Evolutionary conservation across 2,113 vertebrate genomes (phyloP).

Genomic region (Todiramphus saurophagus): DNA sequence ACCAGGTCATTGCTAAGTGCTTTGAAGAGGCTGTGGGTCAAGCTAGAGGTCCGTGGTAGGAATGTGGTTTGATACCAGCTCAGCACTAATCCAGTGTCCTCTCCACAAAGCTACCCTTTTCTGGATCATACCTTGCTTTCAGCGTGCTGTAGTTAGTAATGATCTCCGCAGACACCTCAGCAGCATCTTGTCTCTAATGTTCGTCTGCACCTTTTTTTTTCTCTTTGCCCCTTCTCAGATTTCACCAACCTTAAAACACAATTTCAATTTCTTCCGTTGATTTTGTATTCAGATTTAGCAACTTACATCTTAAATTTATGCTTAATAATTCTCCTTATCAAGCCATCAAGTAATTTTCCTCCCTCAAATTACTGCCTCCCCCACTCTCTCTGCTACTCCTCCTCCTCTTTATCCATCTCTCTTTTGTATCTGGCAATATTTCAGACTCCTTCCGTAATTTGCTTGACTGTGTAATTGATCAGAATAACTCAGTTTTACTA

Average conservation of each 20-base stretch:
- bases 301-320: slow-evolving; percentile 36
- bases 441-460: slow-evolving; percentile 55
- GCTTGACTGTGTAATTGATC: slow-evolving; percentile 71
- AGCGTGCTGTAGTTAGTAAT: background rate
- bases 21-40: background rate
- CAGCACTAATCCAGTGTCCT: background rate
- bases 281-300: slow-evolving; percentile 64
- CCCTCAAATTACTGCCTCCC: slow-evolving; percentile 42
- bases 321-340: slow-evolving; percentile 62
- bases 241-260: slow-evolving; percentile 9
- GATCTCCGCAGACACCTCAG: background rate
- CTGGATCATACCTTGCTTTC: slow-evolving; percentile 14
- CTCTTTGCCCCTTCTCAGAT: background rate
- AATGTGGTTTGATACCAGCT: background rate
- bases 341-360: slow-evolving; percentile 67
- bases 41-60: background rate
- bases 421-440: slow-evolving; percentile 64
- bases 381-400: slow-evolving; percentile 34
- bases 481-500: slow-evolving; percentile 71
- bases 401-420: slow-evolving; percentile 51
- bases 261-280: slow-evolving; percentile 8
- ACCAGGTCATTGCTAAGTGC: background rate
- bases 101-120: background rate
- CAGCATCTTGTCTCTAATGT: background rate
- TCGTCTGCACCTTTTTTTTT: background rate